Conservation (phyloP, 2,113 vertebrate species). For the Neolamprologus brichardi region DNA sequence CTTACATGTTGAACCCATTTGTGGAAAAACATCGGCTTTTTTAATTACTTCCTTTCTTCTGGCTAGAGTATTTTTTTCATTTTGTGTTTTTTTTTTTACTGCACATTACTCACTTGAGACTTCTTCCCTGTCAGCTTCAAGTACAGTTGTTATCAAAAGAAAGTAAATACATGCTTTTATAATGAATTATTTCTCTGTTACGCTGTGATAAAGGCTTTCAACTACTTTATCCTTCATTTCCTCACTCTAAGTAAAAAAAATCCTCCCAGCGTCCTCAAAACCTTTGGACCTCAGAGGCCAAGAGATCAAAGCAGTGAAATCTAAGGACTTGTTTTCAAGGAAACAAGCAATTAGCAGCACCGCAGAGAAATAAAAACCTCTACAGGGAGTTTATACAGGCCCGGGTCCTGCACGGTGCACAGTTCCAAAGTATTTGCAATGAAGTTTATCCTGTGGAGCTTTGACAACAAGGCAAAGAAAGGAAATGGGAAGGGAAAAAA, state of each 20-base stretch:
- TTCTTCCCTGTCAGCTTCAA: conserved; percentile 7
- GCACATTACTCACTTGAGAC: conserved; percentile 24
- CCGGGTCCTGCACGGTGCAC: neutral
- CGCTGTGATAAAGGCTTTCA: neutral
- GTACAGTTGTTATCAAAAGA: neutral
- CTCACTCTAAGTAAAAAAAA: neutral
- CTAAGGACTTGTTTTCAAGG: neutral
- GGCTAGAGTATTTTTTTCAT: conserved; percentile 39
- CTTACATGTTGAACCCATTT: conserved; percentile 59
- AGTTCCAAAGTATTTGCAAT: neutral
- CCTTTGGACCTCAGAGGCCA: neutral
- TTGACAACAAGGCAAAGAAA: neutral
- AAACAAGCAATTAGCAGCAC: neutral
- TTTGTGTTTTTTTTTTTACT: conserved; percentile 17
- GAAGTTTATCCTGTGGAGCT: neutral
- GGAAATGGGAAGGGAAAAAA: neutral
- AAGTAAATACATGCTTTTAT: neutral
- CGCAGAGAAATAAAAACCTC: neutral
- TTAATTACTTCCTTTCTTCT: conserved; percentile 44
- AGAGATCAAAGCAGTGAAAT: neutral
- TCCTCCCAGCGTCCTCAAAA: neutral
- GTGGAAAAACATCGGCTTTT: conserved; percentile 33
- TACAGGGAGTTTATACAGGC: neutral
- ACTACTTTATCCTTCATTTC: neutral
- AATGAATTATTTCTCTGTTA: conserved; percentile 9